Percentiles rank a stretch among this genome's conserved stretches.
phyloP scores from a whole-genome alignment of 1,140 invertebrate species.

The Lepidurus couesii region DNA sequence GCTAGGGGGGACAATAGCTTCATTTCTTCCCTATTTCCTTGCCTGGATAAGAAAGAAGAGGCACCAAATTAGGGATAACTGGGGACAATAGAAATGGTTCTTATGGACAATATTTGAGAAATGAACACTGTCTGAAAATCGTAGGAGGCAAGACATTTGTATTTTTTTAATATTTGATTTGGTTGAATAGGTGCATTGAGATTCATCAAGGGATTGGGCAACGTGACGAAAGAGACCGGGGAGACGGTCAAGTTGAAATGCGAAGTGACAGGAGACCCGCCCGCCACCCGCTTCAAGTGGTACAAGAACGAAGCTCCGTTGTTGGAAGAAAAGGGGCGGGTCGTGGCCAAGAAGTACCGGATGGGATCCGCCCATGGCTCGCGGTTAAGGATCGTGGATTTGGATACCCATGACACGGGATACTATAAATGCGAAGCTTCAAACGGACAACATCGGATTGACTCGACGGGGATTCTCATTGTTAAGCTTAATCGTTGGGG shows the following conservation, averaged over 20 bases:
- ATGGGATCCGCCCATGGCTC: constrained; percentile 43
- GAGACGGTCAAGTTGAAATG: constrained; percentile 57
- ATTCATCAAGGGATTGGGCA: constrained; percentile 48
- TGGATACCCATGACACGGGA: constrained; percentile 61
- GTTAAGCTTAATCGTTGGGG: constrained; percentile 49
- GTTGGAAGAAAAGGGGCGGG: constrained; percentile 48
- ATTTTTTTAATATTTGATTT: neutral
- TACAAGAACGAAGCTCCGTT: constrained; percentile 60
- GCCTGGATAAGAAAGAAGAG: neutral
- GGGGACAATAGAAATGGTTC: neutral
- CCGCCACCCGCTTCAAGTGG: constrained; percentile 56
- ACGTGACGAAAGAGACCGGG: constrained; percentile 58
- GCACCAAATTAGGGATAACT: neutral
- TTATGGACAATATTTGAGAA: constrained; percentile 20
- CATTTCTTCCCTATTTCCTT: neutral
- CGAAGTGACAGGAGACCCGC: constrained; percentile 59
- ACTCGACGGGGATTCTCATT: constrained; percentile 55
- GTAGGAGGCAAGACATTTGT: constrained; percentile 24
- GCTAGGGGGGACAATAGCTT: neutral
- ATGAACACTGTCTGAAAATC: neutral
- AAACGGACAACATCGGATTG: constrained; percentile 55
- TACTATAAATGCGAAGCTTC: constrained; percentile 62
- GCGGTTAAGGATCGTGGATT: constrained; percentile 53
- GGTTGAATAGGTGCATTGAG: constrained; percentile 38
- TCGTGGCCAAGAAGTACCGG: constrained; percentile 48